Evolutionary conservation across 2,113 vertebrate genomes (phyloP).

Genomic region (Dicaeum eximium): DNA sequence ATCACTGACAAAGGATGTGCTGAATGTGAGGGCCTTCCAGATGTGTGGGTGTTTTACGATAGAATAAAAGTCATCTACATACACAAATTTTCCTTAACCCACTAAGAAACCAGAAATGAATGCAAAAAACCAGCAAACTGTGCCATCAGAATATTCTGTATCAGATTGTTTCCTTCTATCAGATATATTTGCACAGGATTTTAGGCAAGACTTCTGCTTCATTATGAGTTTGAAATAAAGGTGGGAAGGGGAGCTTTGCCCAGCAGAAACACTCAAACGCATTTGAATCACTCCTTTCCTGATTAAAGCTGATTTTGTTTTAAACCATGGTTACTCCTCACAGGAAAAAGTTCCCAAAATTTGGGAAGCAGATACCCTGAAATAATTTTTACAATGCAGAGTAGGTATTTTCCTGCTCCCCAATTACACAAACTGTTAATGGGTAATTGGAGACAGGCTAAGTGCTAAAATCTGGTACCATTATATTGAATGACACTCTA

Average conservation of each 20-base stretch:
- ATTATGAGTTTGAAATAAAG: not conserved
- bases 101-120: not conserved
- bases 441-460: constrained; percentile 14
- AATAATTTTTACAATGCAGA: not conserved
- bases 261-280: not conserved
- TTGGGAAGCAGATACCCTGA: not conserved
- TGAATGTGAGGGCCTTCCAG: not conserved
- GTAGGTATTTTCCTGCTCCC: not conserved
- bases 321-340: not conserved
- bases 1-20: not conserved
- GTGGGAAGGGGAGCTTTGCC: not conserved
- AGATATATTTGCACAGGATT: not conserved
- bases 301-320: not conserved
- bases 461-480: constrained; percentile 19
- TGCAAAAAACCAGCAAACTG: fast-evolving
- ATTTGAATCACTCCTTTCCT: not conserved
- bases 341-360: not conserved
- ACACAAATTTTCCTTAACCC: not conserved
- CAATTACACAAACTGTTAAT: not conserved
- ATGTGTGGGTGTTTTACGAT: not conserved
- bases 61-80: not conserved
- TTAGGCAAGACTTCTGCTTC: not conserved
- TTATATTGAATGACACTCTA: constrained; percentile 16
- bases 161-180: not conserved
- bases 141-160: not conserved